Percentiles rank a stretch among this genome's conserved stretches.
Conservation (phyloP, 2,888 invertebrate genomes). For the Ectemnius lituratus region DNA sequence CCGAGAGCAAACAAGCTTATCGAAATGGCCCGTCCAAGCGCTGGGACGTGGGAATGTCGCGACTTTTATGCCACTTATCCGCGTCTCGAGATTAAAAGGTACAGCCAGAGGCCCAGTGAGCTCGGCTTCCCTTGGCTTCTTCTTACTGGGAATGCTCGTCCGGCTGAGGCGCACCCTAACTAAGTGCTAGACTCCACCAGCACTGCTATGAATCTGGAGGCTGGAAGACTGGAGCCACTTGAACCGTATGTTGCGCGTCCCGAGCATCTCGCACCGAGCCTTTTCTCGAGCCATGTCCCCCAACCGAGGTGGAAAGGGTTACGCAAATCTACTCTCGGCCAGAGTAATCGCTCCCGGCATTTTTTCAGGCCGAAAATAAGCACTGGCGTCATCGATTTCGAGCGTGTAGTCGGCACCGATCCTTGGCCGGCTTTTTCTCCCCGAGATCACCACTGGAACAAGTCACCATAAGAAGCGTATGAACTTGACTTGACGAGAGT, state of each 20-base stretch:
- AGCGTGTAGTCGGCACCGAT: not conserved
- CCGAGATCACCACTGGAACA: not conserved
- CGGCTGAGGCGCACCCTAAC: not conserved
- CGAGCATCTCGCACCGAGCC: too few relatives aligned
- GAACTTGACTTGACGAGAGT: slow-evolving; percentile 52
- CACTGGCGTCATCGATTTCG: slow-evolving; percentile 1
- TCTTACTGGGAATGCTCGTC: slow-evolving; percentile 3
- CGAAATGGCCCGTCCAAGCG: slow-evolving; percentile 59
- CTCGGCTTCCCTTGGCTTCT: not conserved
- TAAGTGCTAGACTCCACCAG: not conserved
- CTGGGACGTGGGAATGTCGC: slow-evolving; percentile 72
- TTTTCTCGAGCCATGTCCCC: too few relatives aligned
- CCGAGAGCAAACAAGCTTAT: slow-evolving; percentile 70
- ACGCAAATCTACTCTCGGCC: not conserved
- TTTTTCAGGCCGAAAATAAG: not conserved
- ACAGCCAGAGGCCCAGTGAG: not conserved
- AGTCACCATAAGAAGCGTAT: not conserved
- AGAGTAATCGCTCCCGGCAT: not conserved
- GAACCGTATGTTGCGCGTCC: too few relatives aligned
- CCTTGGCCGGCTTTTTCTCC: slow-evolving; percentile 14
- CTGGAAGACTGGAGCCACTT: too few relatives aligned
- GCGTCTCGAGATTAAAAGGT: slow-evolving; percentile 69
- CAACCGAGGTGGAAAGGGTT: not conserved
- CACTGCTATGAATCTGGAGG: too few relatives aligned
- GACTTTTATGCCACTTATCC: slow-evolving; percentile 71